Evolutionary conservation across 2,113 vertebrate species (phyloP), one percentile per base, ranked within the genome.

Genomic region (Orthonyx spaldingii): DNA sequence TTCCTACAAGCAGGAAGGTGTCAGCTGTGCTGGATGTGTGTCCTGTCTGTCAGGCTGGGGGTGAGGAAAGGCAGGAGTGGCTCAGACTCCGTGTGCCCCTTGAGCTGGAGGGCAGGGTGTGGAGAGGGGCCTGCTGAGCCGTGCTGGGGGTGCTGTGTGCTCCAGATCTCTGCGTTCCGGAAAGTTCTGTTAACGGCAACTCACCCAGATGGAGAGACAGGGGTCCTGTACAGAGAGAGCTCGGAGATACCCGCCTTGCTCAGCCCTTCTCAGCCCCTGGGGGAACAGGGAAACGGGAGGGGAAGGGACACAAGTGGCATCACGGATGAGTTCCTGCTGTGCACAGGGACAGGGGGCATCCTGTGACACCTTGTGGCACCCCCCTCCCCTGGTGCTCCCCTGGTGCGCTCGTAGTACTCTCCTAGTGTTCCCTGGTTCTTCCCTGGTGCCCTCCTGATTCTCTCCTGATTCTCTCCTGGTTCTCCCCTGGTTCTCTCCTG

Each of bases 141-240:
- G 0, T 1, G 50, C 50, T 6, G 32, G 7, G 56, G 12, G 6
- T 6, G 42, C 32, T 3, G 27, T 8, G 16, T 0, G 35, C n/a
- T 27, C 59, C 22, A 4, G 30, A n/a, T 4, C 41, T 4, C 46
- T 7, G 26, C 12, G 0, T 6, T 32, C 18, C 37, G 13, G 6
- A 5, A 30, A 14, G 17, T 8, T 8, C 28, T 2, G 16, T 9
- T 8, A 4, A 9, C n/a, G 26, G 23, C 10, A 74, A 9, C 20
- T 50, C 16, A 1, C 10, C 8, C 7, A 0, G 28, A 1, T 0
- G 9, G 15, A 41, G 37, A 32, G 7, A 17, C 3, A 0, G 6
- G 2, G 2, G 42, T 35, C 27, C 41, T 50, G 33, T 44, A 3
- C 17, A 4, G 55, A 2, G 11, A 12, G 7, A 52, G 2, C 11